phyloP scores from a whole-genome alignment of 2,113 vertebrate genomes.

The Tenebrosternarchus preto region DNA sequence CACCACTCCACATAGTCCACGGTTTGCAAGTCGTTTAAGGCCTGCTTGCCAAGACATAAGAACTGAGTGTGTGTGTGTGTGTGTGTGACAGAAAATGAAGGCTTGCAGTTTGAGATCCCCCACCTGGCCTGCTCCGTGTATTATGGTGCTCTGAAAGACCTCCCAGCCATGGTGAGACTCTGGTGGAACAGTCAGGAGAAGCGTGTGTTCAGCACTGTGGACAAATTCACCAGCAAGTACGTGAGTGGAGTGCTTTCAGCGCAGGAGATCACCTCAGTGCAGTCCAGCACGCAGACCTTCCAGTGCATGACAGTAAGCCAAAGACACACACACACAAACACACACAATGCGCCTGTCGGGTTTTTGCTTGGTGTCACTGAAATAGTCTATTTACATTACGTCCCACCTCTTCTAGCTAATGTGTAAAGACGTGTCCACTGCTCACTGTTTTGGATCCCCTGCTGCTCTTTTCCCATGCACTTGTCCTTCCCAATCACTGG shows the following conservation, averaged over 20 bases:
- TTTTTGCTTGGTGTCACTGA: no score
- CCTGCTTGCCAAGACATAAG: background rate
- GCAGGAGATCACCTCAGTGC: constrained; percentile 92
- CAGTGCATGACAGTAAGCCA: constrained; percentile 90
- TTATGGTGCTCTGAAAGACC: constrained; percentile 87
- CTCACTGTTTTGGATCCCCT: no score
- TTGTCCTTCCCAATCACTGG: no score
- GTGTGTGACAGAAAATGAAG: constrained; percentile 69
- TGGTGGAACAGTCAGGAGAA: constrained; percentile 99
- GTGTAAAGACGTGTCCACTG: no score
- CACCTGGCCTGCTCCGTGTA: constrained; percentile 94
- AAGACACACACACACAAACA: background rate
- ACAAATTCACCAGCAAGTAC: constrained; percentile 93
- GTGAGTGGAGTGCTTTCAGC: constrained; percentile 89
- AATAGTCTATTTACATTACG: no score
- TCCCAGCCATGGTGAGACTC: constrained; percentile 95
- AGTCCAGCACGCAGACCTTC: constrained; percentile 89
- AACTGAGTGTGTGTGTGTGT: background rate
- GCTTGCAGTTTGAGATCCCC: constrained; percentile 82
- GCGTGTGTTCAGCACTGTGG: constrained; percentile 86
- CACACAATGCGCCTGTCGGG: no score
- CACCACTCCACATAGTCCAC: background rate
- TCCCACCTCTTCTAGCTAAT: no score
- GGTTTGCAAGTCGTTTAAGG: background rate
- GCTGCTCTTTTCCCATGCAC: no score